These are phyloP conservation scores for Proales similis DNA, from an alignment of 1,140 invertebrate genomes.

Conservation along the genomic window DNA sequence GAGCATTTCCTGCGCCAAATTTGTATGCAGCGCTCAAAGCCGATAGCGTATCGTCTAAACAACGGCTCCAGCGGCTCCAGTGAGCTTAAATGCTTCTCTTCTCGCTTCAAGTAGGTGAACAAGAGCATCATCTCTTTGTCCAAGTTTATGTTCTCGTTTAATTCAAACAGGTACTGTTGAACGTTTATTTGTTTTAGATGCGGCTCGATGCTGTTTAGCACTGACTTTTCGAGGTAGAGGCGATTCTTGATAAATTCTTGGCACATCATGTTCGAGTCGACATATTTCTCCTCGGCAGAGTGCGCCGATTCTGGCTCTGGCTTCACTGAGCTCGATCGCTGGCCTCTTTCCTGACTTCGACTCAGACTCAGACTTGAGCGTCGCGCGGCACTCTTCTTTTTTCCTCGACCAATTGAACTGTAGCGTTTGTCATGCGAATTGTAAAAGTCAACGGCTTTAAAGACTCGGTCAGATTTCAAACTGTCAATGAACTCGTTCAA, in stretches of 20 bases:
- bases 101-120: constrained; percentile 29
- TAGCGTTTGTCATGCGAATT: too few species aligned
- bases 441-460: background rate
- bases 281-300: too few species aligned
- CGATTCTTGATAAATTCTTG: constrained; percentile 34
- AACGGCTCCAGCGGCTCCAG: constrained; percentile 26
- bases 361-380: too few species aligned
- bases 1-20: constrained; percentile 36
- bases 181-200: background rate
- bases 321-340: too few species aligned
- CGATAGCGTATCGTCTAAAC: constrained; percentile 26
- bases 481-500: constrained; percentile 15
- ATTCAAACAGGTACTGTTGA: constrained; percentile 16
- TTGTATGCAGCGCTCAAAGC: constrained; percentile 29
- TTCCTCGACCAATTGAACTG: too few species aligned
- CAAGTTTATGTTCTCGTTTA: constrained; percentile 16
- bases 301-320: too few species aligned
- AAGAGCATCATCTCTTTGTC: constrained; percentile 34
- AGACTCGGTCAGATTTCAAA: constrained; percentile 18
- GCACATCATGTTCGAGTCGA: too few species aligned
- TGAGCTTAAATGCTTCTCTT: constrained; percentile 19
- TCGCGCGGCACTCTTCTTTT: too few species aligned
- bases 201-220: constrained; percentile 29
- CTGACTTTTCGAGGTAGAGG: constrained; percentile 28
- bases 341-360: too few species aligned